Evolutionary conservation across 2,888 invertebrate species (phyloP).

Genomic region (Cheilosia pagana): DNA sequence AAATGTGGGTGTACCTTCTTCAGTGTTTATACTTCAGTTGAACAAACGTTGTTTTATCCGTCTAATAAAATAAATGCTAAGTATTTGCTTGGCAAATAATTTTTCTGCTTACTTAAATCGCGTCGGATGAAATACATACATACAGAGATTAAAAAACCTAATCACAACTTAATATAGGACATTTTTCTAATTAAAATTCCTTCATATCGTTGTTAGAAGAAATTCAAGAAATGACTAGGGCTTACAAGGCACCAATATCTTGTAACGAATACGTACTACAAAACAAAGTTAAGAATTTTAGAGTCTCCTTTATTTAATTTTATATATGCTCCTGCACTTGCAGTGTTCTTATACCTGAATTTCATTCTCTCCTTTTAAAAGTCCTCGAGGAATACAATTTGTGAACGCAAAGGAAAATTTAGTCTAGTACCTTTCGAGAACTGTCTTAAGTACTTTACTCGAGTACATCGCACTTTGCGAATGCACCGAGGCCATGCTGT

Average conservation of each 20-base stretch:
- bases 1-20: neutral
- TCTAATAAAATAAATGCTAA: conserved; percentile 24
- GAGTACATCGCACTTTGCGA: conserved; percentile 65
- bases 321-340: conserved; percentile 20
- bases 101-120: conserved; percentile 1
- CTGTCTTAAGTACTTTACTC: conserved; percentile 58
- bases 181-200: conserved; percentile 36
- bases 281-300: conserved; percentile 20
- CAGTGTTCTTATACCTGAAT: conserved; percentile 47
- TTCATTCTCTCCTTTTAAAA: conserved; percentile 57
- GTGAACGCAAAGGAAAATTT: conserved; percentile 60
- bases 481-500: conserved; percentile 56
- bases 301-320: conserved; percentile 36
- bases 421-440: conserved; percentile 65
- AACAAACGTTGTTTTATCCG: neutral
- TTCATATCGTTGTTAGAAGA: neutral
- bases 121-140: neutral
- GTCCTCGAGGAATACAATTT: conserved; percentile 65
- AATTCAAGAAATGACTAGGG: conserved; percentile 21
- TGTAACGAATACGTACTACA: conserved; percentile 18
- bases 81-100: conserved; percentile 19
- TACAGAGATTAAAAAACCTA: neutral
- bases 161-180: conserved; percentile 12
- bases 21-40: neutral
- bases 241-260: neutral